Evolutionary conservation across 2,888 invertebrate genomes (phyloP), one percentile per base, ranked within the genome.

Genomic region (Corbicula japonica): DNA sequence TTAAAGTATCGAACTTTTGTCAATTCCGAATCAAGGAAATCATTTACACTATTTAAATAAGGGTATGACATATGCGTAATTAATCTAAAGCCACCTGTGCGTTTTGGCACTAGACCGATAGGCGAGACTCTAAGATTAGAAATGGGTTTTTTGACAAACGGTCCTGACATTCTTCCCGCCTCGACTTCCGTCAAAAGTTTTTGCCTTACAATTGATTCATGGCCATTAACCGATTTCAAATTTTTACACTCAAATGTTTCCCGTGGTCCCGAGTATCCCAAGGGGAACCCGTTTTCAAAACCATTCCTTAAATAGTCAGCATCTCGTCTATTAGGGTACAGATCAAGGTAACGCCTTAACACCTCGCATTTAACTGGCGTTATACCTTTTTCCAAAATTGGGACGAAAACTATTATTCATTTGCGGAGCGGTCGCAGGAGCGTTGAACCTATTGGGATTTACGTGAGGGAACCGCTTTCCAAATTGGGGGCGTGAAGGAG

Each of bases 1-100:
- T 32, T 56, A n/a, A 48, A 35, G 32, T 76, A 76, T 26, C 30
- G 21, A 23, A 76, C 69, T 8, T n/a, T n/a, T n/a, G n/a, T n/a
- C n/a, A n/a, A n/a, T n/a, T n/a, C n/a, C n/a, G n/a, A n/a, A n/a
- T n/a, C n/a, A n/a, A n/a, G n/a, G n/a, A n/a, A 41, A 41, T 18
- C 41, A 41, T 41, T 41, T 41, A 12, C 41, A 41, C 41, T 41
- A 12, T 41, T 18, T 41, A 41, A 41, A 15, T 41, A 41, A 41
- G 41, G 41, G 18, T 41, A 41, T 41, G 41, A 41, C 41, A 41
- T 41, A 12, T 41, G 41, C 18, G 41, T 41, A 15, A 41, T 41
- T 18, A 41, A 41, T 41, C 41, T 12, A 12, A 41, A 41, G 18
- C 41, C 41, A 41, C 41, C 41, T 41, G 41, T 41, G 18, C 41